A percentile compares a stretch with the other conserved stretches of the same genome.
These are phyloP conservation scores for Sitta europaea DNA, from an alignment of 2,113 vertebrate genomes.

Conservation along the genomic window DNA sequence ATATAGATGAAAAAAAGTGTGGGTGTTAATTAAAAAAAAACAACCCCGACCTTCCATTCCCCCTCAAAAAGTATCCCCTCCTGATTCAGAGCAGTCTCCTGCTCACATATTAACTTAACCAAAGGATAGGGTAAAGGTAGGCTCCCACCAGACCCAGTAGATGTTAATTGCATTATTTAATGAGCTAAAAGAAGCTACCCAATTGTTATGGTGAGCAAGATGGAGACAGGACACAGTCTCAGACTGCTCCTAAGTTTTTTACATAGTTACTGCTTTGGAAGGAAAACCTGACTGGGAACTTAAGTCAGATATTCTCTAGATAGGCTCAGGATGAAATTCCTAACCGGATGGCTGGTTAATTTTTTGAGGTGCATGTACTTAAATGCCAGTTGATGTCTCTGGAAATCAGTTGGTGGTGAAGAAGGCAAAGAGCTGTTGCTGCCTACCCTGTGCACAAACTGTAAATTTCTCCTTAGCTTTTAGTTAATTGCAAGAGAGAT, in stretches of 20 bases:
- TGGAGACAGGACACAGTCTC: not conserved
- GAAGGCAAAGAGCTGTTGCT: not conserved
- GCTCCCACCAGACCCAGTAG: not conserved
- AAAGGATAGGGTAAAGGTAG: not conserved
- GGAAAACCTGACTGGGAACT: not conserved
- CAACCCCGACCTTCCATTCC: accelerated
- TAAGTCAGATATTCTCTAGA: not conserved
- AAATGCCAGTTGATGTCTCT: not conserved
- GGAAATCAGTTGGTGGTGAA: not conserved
- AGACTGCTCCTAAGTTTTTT: not conserved
- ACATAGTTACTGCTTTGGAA: not conserved
- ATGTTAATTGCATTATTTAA: not conserved
- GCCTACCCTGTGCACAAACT: accelerated
- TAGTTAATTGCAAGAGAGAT: not conserved
- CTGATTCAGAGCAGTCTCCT: not conserved
- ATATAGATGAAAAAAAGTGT: not conserved
- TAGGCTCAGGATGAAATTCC: not conserved
- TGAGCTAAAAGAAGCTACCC: not conserved
- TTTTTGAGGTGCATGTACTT: not conserved
- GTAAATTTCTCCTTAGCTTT: not conserved
- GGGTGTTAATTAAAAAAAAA: not conserved
- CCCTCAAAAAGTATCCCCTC: not conserved
- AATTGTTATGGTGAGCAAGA: not conserved
- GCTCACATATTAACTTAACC: not conserved
- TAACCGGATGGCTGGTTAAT: accelerated